Base-by-base conservation (phyloP, 2,797 vertebrate species). In the Sylvia borin region DNA sequence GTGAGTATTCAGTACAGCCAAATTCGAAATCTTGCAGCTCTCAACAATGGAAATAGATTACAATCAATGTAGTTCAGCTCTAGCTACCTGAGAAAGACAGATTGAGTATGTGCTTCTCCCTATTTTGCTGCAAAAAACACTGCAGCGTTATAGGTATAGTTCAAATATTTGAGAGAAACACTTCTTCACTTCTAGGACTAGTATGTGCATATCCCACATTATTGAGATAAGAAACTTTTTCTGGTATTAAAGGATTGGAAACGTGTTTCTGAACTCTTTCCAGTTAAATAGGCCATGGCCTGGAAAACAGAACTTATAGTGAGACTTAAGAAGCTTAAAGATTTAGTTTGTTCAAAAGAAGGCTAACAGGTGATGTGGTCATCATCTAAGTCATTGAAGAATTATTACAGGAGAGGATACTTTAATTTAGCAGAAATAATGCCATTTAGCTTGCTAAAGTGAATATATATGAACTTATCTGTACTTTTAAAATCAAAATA, bases 271-370 rank as follows among this genome's bases (percentile, higher is more conserved):
- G 61, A 94, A 60, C 42, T 74, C 76, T 60, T 81, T 29, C 50
- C 25, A 57, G 70, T 90, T 96, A 93, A 94, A 72, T 88, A 93
- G 92, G 91, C 79, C 73, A n/a, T 20, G 71, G 38, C 90, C 88
- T 95, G 90, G 78, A 92, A 95, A 95, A 86, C 4, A 3, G 85
- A 85, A 85, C 79, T 79, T 81, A 19, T 43, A 75, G 79, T 55
- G 81, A 77, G 75, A 55, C 72, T 85, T 94, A 94, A 95, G 93
- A 81, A 86, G 93, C 86, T 96, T 92, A 94, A 85, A 85, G 68
- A 92, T 58, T 96, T 95, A 88, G 61, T 85, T 92, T 90, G 15
- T 90, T 75, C 66, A 81, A 60, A 83, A 72, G 89, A 60, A 64
- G 75, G 66, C 90, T 91, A 88, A 80, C 89, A 89, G 79, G 87